A percentile compares a stretch with the other conserved stretches of the same genome.
Conservation (phyloP, 2,113 vertebrate genomes). For the Hypanus sabinus region DNA sequence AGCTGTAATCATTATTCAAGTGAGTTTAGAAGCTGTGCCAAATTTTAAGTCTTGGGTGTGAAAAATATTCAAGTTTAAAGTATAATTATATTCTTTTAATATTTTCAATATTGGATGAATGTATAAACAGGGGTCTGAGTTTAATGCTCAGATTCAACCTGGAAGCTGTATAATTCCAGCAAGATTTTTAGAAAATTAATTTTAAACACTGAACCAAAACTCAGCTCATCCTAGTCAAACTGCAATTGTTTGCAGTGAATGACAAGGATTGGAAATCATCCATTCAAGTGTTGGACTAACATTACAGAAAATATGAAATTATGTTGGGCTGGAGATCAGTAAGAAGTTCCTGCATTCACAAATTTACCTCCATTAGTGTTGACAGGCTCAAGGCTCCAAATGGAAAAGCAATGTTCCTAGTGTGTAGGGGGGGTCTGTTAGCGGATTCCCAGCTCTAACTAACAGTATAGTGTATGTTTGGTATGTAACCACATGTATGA, state of each 20-base stretch:
- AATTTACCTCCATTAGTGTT: too few relatives aligned
- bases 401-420: too few relatives aligned
- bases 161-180: neutral
- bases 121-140: neutral
- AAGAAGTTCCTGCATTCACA: too few relatives aligned
- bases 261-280: neutral
- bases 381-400: too few relatives aligned
- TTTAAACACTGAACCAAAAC: neutral
- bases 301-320: neutral
- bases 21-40: neutral
- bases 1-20: neutral
- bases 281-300: neutral
- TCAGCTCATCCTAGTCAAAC: neutral
- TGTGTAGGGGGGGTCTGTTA: too few relatives aligned
- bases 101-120: conserved; percentile 1
- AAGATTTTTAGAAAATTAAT: neutral
- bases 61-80: neutral
- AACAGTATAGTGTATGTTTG: too few relatives aligned
- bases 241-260: neutral
- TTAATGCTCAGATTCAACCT: neutral
- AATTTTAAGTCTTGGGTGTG: neutral
- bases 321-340: neutral
- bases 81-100: neutral
- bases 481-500: too few relatives aligned
- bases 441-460: too few relatives aligned